Percentiles rank a stretch among this genome's conserved stretches.
These are phyloP conservation scores for Ageneiosus marmoratus DNA, from an alignment of 2,113 vertebrate genomes.

Conservation along the genomic window DNA sequence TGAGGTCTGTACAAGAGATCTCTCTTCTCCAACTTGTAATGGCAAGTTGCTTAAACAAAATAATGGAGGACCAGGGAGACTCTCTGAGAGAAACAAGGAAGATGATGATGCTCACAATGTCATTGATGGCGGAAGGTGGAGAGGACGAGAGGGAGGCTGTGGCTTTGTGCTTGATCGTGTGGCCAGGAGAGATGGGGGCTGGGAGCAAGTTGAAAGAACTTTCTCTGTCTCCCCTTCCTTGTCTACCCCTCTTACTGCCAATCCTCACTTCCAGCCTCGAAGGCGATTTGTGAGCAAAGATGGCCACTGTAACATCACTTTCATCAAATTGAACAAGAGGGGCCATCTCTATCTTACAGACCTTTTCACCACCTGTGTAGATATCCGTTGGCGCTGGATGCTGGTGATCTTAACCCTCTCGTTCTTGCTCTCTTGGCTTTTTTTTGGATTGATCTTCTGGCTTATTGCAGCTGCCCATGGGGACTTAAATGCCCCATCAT, in stretches of 20 bases:
- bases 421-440: slow-evolving; percentile 88
- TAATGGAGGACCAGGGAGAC: slow-evolving; percentile 31
- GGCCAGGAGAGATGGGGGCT: slow-evolving; percentile 32
- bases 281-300: slow-evolving; percentile 89
- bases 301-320: slow-evolving; percentile 88
- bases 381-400: slow-evolving; percentile 94
- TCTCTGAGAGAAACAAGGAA: slow-evolving; percentile 55
- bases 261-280: slow-evolving; percentile 64
- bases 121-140: slow-evolving; percentile 50
- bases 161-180: slow-evolving; percentile 33
- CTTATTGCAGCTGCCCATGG: slow-evolving; percentile 85
- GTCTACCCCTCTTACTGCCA: slow-evolving; percentile 39
- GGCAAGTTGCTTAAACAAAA: slow-evolving; percentile 66
- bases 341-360: slow-evolving; percentile 87
- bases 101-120: slow-evolving; percentile 50
- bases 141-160: slow-evolving; percentile 60
- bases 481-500: slow-evolving; percentile 70
- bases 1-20: slow-evolving; percentile 59
- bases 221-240: slow-evolving; percentile 61
- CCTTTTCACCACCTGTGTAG: slow-evolving; percentile 91
- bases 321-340: slow-evolving; percentile 87
- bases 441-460: slow-evolving; percentile 90
- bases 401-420: slow-evolving; percentile 88
- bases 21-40: slow-evolving; percentile 65
- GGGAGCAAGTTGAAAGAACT: slow-evolving; percentile 25